phyloP scores from a whole-genome alignment of 2,113 vertebrate genomes.

The Odocoileus hemionus region DNA sequence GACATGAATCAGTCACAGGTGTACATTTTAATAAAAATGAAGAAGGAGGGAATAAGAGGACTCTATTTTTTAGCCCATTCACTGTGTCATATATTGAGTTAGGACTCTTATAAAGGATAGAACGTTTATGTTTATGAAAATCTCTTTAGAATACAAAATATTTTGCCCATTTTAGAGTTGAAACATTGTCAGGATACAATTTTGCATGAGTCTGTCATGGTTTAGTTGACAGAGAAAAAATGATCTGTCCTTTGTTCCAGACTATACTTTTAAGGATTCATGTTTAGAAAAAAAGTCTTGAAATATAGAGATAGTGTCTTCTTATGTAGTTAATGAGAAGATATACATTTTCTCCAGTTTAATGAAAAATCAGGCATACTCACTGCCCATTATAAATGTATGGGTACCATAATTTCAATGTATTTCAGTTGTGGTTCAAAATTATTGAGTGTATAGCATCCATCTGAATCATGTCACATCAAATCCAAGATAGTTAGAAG shows the following conservation, averaged over 20 bases:
- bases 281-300: background rate
- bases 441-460: background rate
- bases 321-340: background rate
- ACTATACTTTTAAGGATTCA: background rate
- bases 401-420: background rate
- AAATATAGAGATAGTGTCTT: background rate
- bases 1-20: no score
- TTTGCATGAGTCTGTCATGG: background rate
- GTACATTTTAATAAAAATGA: background rate
- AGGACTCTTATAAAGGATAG: background rate
- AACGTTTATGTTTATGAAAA: background rate
- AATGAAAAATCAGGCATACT: background rate
- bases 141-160: background rate
- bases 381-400: background rate
- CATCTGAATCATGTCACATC: background rate
- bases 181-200: background rate
- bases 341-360: background rate
- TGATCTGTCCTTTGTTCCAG: background rate
- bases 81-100: background rate
- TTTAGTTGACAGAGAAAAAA: background rate
- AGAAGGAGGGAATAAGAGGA: background rate
- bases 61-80: background rate
- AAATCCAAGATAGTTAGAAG: background rate
- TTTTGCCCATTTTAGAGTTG: background rate
- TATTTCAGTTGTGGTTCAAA: background rate